Evolutionary conservation across 2,888 invertebrate genomes (phyloP).

Genomic region (Latheticus oryzae): DNA sequence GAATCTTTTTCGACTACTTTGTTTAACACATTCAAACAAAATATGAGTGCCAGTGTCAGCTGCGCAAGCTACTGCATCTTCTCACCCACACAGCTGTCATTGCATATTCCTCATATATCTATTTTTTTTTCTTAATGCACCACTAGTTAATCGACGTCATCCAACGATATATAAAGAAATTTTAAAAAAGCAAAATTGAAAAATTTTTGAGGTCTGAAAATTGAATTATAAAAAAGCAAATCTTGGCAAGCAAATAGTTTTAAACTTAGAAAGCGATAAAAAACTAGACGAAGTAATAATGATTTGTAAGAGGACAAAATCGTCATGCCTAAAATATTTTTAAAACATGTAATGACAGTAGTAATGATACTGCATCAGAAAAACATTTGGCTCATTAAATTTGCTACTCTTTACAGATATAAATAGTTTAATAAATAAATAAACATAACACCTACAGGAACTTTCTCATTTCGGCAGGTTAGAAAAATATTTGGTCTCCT

Average conservation of each 20-base stretch:
- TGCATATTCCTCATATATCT: conserved; percentile 11
- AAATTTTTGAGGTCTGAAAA: conserved; percentile 29
- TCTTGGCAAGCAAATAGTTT: conserved; percentile 39
- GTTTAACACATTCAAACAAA: conserved; percentile 20
- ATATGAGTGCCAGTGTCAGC: conserved; percentile 37
- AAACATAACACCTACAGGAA: conserved; percentile 40
- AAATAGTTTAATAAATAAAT: conserved; percentile 44
- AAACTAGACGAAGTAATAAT: conserved; percentile 35
- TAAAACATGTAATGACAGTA: conserved; percentile 42
- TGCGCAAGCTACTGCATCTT: conserved; percentile 20
- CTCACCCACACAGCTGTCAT: conserved; percentile 12
- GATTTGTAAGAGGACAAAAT: conserved; percentile 38
- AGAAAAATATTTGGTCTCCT: conserved; percentile 40
- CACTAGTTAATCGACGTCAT: background rate
- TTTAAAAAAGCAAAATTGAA: conserved; percentile 15
- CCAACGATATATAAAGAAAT: background rate
- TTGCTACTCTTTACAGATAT: conserved; percentile 39
- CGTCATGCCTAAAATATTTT: conserved; percentile 36
- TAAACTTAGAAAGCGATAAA: conserved; percentile 38
- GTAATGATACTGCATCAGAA: conserved; percentile 43
- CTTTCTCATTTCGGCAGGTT: conserved; percentile 38
- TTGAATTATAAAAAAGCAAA: conserved; percentile 30
- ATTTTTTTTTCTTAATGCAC: no score
- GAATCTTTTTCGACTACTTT: conserved; percentile 21
- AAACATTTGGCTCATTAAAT: conserved; percentile 45